phyloP scores from a whole-genome alignment of 2,113 vertebrate species.

The Lophura nycthemera region DNA sequence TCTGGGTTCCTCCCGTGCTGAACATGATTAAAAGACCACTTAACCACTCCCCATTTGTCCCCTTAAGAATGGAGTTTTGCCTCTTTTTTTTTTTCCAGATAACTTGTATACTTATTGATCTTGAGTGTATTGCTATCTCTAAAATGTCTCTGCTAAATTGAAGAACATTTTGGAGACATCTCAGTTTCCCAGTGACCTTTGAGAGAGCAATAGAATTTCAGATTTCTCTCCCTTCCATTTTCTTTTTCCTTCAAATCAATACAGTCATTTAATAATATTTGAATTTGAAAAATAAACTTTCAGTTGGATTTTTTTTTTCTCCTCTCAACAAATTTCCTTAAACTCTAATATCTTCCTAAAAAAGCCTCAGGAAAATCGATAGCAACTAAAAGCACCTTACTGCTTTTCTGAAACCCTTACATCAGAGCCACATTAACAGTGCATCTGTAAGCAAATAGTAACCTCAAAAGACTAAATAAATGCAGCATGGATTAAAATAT shows the following conservation, averaged over 20 bases:
- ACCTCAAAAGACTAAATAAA: background rate
- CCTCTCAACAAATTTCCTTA: background rate
- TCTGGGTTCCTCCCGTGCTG: background rate
- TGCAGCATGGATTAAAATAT: background rate
- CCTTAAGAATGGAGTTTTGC: background rate
- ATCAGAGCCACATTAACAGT: background rate
- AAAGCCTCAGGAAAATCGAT: background rate
- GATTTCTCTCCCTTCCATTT: too few relatives aligned
- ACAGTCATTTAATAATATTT: background rate
- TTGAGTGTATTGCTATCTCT: background rate
- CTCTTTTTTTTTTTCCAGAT: background rate
- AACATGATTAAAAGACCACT: too few relatives aligned
- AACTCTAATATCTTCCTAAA: background rate
- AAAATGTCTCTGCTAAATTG: background rate
- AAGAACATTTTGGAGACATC: background rate
- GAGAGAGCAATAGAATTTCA: background rate
- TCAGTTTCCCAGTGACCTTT: background rate
- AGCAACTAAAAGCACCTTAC: background rate
- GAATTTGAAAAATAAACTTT: background rate
- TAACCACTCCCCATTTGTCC: background rate
- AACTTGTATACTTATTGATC: background rate
- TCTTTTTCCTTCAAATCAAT: background rate
- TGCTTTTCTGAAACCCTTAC: background rate
- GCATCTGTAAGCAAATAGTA: background rate
- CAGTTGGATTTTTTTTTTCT: background rate